Evolutionary conservation across 2,888 invertebrate species (phyloP).

Genomic region (Biston stratarius): DNA sequence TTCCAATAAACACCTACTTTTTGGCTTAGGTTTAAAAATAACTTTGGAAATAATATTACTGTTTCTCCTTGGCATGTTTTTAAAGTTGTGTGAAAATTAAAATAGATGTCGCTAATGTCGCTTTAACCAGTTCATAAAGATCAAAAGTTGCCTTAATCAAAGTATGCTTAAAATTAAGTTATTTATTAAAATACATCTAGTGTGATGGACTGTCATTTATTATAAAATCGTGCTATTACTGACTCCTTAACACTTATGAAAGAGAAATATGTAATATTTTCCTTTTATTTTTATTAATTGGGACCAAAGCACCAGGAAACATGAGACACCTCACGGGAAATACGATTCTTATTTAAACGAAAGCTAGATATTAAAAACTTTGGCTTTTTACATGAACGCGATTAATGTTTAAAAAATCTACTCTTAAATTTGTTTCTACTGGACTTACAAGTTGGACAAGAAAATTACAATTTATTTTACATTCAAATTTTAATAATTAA

Average conservation of each 20-base stretch:
- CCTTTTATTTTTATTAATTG: slow-evolving; percentile 44
- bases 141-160: slow-evolving; percentile 14
- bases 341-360: slow-evolving; percentile 45
- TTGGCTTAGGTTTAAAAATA: slow-evolving; percentile 12
- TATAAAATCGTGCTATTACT: slow-evolving; percentile 57
- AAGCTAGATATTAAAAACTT: slow-evolving; percentile 62
- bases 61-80: neutral
- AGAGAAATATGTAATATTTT: slow-evolving; percentile 40
- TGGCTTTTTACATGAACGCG: slow-evolving; percentile 61
- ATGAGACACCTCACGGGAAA: slow-evolving; percentile 53
- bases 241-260: slow-evolving; percentile 50
- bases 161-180: slow-evolving; percentile 50
- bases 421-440: slow-evolving; percentile 51
- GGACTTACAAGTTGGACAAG: slow-evolving; percentile 59
- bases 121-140: slow-evolving; percentile 25
- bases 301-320: slow-evolving; percentile 60
- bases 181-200: slow-evolving; percentile 59
- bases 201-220: slow-evolving; percentile 70
- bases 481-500: slow-evolving; percentile 24
- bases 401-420: slow-evolving; percentile 56
- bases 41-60: slow-evolving; percentile 5
- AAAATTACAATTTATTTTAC: slow-evolving; percentile 43
- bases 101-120: slow-evolving; percentile 44
- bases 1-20: slow-evolving; percentile 17
- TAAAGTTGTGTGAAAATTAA: neutral